phyloP scores from a whole-genome alignment of 2,888 invertebrate species.

The Chaetogeoica ovagalla region DNA sequence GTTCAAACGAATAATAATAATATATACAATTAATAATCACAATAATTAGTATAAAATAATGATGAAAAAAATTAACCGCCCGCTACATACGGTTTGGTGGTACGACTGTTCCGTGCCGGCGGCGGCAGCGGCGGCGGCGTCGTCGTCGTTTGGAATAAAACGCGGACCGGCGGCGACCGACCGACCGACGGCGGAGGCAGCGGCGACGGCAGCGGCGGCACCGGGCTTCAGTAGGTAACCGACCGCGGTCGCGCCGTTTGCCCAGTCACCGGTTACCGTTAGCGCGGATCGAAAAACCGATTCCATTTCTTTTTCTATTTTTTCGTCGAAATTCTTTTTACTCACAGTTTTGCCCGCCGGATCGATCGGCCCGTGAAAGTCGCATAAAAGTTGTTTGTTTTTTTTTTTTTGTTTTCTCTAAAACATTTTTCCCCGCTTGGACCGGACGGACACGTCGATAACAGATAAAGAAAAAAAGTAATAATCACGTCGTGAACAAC shows the following conservation, averaged over 20 bases:
- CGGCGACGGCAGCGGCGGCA: background rate
- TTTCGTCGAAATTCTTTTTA: too few species aligned
- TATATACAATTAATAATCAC: background rate
- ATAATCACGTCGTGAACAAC: too few species aligned
- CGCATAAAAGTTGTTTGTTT: too few species aligned
- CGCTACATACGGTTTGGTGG: constrained; percentile 6
- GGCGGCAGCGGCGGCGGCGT: background rate
- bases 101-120: constrained; percentile 7
- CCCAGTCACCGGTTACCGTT: background rate
- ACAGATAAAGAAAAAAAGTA: too few species aligned
- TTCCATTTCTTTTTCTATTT: too few species aligned
- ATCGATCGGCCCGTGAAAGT: background rate
- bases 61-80: background rate
- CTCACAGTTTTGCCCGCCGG: too few species aligned
- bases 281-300: background rate
- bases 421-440: too few species aligned
- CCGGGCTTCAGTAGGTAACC: constrained; percentile 49
- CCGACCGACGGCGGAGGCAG: constrained; percentile 6
- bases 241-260: constrained; percentile 20
- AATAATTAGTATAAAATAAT: background rate
- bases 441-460: too few species aligned
- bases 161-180: constrained; percentile 5
- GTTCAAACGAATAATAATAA: constrained; percentile 17
- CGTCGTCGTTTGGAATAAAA: constrained; percentile 1
- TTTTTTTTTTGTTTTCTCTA: too few species aligned